Evolutionary conservation across 2,888 invertebrate genomes (phyloP).

Genomic region (Venustoraphidia nigricollis): DNA sequence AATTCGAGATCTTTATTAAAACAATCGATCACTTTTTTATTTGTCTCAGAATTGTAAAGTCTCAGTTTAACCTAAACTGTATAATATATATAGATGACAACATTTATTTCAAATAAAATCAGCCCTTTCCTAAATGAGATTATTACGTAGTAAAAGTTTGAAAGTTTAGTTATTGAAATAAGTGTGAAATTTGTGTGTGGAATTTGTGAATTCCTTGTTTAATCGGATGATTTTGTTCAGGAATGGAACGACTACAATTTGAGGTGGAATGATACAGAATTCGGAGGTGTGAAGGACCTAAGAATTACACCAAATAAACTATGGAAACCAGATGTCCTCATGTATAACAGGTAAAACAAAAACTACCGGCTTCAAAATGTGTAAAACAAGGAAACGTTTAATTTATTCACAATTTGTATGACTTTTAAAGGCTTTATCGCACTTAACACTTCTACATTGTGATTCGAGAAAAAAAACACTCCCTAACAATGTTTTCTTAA

Average conservation of each 20-base stretch:
- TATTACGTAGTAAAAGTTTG: background rate
- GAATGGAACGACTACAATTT: conserved; percentile 98
- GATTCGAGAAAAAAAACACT: too few relatives aligned
- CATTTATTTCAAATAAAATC: too few relatives aligned
- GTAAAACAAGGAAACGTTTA: too few relatives aligned
- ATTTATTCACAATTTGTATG: too few relatives aligned
- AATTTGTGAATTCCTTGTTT: conserved; percentile 1
- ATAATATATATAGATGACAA: too few relatives aligned
- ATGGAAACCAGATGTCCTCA: conserved; percentile 98
- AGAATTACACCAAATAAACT: conserved; percentile 88
- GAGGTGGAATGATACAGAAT: conserved; percentile 90
- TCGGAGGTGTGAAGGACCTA: conserved; percentile 85
- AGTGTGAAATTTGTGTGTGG: background rate
- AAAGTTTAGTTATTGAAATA: background rate
- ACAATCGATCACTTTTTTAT: too few relatives aligned
- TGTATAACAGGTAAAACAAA: conserved; percentile 91
- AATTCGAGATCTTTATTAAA: too few relatives aligned
- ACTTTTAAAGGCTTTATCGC: too few relatives aligned
- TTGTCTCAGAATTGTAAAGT: too few relatives aligned
- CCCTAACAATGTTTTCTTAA: too few relatives aligned
- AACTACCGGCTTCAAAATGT: background rate
- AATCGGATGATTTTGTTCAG: conserved; percentile 34
- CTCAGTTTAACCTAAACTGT: too few relatives aligned
- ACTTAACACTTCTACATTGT: too few relatives aligned
- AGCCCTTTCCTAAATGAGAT: conserved; percentile 25